phyloP scores from a whole-genome alignment of 2,888 invertebrate species.

The Cryptocephalus moraei region DNA sequence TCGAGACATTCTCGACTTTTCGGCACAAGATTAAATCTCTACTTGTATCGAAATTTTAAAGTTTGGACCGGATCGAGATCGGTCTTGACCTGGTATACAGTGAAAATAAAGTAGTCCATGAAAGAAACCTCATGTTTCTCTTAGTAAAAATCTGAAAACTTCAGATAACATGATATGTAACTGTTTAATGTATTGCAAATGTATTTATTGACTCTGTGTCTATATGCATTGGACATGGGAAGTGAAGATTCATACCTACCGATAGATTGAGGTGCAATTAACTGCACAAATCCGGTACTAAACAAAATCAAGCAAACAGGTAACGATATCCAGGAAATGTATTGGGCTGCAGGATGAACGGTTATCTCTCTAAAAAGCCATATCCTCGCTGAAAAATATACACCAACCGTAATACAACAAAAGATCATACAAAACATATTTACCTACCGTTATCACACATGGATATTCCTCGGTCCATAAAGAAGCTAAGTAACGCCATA shows the following conservation, averaged over 20 bases:
- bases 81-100: too few relatives aligned
- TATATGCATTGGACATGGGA: too few relatives aligned
- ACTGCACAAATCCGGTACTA: slow-evolving; percentile 91
- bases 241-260: slow-evolving; percentile 44
- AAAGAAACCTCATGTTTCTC: too few relatives aligned
- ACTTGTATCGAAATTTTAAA: too few relatives aligned
- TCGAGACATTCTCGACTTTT: too few relatives aligned
- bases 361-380: slow-evolving; percentile 87
- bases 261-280: slow-evolving; percentile 93
- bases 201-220: too few relatives aligned
- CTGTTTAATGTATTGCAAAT: too few relatives aligned
- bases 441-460: slow-evolving; percentile 56
- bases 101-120: too few relatives aligned
- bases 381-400: slow-evolving; percentile 58
- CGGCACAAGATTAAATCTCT: too few relatives aligned
- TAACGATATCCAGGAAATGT: slow-evolving; percentile 86
- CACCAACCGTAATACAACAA: neutral
- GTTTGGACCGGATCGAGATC: too few relatives aligned
- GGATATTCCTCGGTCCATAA: slow-evolving; percentile 87
- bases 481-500: slow-evolving; percentile 87
- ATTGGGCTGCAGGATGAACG: slow-evolving; percentile 74
- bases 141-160: too few relatives aligned
- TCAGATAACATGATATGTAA: too few relatives aligned
- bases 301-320: slow-evolving; percentile 87
- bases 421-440: neutral